Percentiles rank a stretch among this genome's conserved stretches.
These are phyloP conservation scores for Philaenus spumarius DNA, from an alignment of 1,140 invertebrate species.

Conservation along the genomic window DNA sequence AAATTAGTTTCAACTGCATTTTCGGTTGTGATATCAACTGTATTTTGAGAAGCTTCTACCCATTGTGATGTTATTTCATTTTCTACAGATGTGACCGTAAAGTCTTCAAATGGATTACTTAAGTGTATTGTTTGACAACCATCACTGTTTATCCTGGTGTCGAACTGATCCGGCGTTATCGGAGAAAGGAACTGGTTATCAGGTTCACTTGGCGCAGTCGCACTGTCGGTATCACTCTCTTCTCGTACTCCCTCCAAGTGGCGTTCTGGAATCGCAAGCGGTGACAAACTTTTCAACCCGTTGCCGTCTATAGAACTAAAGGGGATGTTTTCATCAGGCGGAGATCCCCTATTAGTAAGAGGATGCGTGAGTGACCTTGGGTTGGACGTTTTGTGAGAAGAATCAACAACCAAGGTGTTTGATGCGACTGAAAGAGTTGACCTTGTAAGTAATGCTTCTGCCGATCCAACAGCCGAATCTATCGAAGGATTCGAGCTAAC, in stretches of 20 bases:
- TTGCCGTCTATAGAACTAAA: slow-evolving; percentile 35
- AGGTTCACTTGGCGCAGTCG: slow-evolving; percentile 21
- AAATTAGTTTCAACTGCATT: too few relatives aligned
- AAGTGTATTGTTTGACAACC: too few relatives aligned
- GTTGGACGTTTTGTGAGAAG: slow-evolving; percentile 14
- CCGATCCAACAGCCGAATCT: slow-evolving; percentile 52
- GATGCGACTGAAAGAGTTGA: too few relatives aligned
- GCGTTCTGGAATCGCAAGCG: slow-evolving; percentile 34
- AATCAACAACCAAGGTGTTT: slow-evolving; percentile 27
- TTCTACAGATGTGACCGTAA: too few relatives aligned
- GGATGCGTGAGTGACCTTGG: slow-evolving; percentile 44
- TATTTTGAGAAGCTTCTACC: too few relatives aligned
- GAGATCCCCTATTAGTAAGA: slow-evolving; percentile 37
- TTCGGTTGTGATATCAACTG: too few relatives aligned
- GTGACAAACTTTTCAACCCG: slow-evolving; percentile 40
- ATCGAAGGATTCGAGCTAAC: slow-evolving; percentile 48
- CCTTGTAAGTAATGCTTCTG: slow-evolving; percentile 35
- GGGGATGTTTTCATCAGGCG: slow-evolving; percentile 7
- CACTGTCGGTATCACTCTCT: slow-evolving; percentile 40
- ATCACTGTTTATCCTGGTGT: too few relatives aligned
- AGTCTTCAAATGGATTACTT: too few relatives aligned
- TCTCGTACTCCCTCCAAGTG: slow-evolving; percentile 43
- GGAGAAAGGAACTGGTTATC: neutral
- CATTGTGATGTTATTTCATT: too few relatives aligned
- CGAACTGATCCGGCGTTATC: too few relatives aligned